Evolutionary conservation across 2,113 vertebrate species (phyloP).

Genomic region (Gorsachius goisagi): DNA sequence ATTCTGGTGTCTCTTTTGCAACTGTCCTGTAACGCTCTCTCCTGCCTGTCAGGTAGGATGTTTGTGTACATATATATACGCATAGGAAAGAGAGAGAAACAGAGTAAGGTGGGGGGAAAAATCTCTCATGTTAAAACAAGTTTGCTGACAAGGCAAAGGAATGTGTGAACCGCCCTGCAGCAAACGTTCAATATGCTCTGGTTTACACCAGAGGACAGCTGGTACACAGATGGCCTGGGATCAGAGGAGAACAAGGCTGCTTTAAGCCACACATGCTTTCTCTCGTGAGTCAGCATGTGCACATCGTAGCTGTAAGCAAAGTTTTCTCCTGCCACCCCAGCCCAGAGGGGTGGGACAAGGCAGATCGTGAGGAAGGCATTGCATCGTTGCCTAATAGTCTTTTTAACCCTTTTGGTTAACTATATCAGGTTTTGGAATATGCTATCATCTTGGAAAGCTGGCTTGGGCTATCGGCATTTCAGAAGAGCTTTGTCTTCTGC

Average conservation of each 20-base stretch:
- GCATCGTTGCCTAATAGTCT: not conserved
- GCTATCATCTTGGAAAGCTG: not conserved
- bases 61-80: not conserved
- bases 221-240: not conserved
- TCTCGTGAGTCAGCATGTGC: accelerated
- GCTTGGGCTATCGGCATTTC: not conserved
- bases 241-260: not conserved
- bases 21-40: not conserved
- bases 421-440: not conserved
- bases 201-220: conserved; percentile 15
- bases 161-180: conserved; percentile 1
- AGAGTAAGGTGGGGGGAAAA: not conserved
- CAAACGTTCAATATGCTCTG: not conserved
- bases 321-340: not conserved
- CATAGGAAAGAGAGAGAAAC: not conserved
- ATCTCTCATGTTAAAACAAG: not conserved
- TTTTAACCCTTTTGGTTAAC: not conserved
- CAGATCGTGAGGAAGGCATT: not conserved
- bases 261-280: not conserved
- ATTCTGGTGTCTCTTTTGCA: not conserved
- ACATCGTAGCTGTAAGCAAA: not conserved
- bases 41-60: not conserved
- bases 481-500: not conserved
- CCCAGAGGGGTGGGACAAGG: not conserved
- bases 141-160: conserved; percentile 49